Conservation (phyloP, 2,888 invertebrate species). For the Esperia sulphurella region DNA sequence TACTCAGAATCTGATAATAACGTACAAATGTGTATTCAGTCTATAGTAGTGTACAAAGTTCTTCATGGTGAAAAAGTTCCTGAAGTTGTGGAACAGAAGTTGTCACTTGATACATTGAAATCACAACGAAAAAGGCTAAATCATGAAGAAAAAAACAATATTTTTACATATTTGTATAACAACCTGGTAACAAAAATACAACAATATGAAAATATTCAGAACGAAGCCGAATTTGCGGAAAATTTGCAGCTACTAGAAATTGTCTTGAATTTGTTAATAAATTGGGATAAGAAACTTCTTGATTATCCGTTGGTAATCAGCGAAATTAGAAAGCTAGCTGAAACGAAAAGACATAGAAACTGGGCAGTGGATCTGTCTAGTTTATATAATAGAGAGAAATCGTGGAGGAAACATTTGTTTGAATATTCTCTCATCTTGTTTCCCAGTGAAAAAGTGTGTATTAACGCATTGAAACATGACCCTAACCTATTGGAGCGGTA, state of each 20-base stretch:
- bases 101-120: constrained; percentile 32
- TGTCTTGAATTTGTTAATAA: constrained; percentile 24
- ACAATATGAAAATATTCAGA: constrained; percentile 19
- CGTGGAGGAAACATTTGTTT: constrained; percentile 49
- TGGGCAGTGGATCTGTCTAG: constrained; percentile 27
- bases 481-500: constrained; percentile 38
- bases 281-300: constrained; percentile 45
- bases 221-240: constrained; percentile 29
- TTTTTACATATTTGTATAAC: constrained; percentile 45
- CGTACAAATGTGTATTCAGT: constrained; percentile 40
- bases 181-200: constrained; percentile 21
- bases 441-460: constrained; percentile 34
- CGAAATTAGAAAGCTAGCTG: constrained; percentile 34
- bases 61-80: constrained; percentile 41
- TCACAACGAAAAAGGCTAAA: constrained; percentile 29
- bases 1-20: constrained; percentile 46
- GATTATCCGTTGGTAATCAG: constrained; percentile 30
- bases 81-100: constrained; percentile 45
- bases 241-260: constrained; percentile 19
- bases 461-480: constrained; percentile 57
- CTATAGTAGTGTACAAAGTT: constrained; percentile 46
- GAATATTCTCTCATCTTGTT: constrained; percentile 42
- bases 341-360: constrained; percentile 29
- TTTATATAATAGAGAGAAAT: constrained; percentile 44
- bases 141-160: constrained; percentile 31